Evolutionary conservation across 2,113 vertebrate species (phyloP).

Genomic region (Callaeas wilsoni): DNA sequence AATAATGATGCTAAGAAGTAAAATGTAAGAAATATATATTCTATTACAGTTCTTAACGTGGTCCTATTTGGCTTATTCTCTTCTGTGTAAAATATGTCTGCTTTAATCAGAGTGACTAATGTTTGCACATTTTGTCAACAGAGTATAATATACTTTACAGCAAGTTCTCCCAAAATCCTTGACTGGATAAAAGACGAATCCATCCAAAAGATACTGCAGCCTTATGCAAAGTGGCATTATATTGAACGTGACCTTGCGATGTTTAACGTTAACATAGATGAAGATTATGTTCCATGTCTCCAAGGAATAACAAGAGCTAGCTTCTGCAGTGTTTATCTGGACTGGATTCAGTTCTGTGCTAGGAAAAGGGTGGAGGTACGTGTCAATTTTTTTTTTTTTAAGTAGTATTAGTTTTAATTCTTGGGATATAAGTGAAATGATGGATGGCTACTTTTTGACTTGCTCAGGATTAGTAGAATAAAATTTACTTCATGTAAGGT

Average conservation of each 20-base stretch:
- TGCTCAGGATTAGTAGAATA: neutral
- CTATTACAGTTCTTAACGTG: neutral
- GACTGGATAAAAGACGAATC: slow-evolving; percentile 85
- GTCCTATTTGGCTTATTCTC: neutral
- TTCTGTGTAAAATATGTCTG: neutral
- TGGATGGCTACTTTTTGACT: neutral
- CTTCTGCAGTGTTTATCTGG: slow-evolving; percentile 93
- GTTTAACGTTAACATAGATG: slow-evolving; percentile 93
- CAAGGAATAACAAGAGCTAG: slow-evolving; percentile 96
- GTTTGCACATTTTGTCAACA: slow-evolving; percentile 51
- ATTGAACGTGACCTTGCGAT: slow-evolving; percentile 92
- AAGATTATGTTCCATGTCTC: slow-evolving; percentile 95
- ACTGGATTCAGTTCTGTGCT: slow-evolving; percentile 94
- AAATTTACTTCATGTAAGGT: neutral
- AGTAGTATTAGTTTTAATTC: neutral
- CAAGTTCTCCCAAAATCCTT: slow-evolving; percentile 86
- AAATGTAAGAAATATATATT: neutral
- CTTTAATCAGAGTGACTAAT: neutral
- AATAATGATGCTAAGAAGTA: neutral
- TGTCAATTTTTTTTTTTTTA: neutral
- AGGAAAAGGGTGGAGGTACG: slow-evolving; percentile 83
- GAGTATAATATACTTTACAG: slow-evolving; percentile 95
- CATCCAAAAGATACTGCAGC: slow-evolving; percentile 84
- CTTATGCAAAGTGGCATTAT: slow-evolving; percentile 96
- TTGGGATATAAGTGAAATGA: neutral